Evolutionary conservation across 2,888 invertebrate genomes (phyloP).

Genomic region (Tolmerus cingulatus): DNA sequence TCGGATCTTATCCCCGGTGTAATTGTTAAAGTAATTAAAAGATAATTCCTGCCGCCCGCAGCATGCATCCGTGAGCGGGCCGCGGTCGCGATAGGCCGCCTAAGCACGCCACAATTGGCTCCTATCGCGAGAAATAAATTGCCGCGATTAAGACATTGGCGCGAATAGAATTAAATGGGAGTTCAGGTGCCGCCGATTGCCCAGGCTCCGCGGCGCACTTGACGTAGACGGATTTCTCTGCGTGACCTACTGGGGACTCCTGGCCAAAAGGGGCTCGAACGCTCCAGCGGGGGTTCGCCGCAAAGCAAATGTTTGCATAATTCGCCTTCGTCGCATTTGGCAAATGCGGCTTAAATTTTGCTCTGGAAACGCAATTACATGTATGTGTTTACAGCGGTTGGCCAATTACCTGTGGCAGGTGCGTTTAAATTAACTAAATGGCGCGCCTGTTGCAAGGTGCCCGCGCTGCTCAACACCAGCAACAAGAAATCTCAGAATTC

Average conservation of each 20-base stretch:
- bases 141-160: constrained; percentile 29
- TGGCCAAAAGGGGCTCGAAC: not conserved
- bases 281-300: not conserved
- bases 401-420: constrained; percentile 22
- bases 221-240: constrained; percentile 19
- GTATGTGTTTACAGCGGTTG: not conserved
- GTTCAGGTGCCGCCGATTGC: constrained; percentile 11
- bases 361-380: not conserved
- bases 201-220: not conserved
- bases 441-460: not conserved
- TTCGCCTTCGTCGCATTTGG: not conserved
- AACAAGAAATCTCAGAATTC: not conserved
- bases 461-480: not conserved
- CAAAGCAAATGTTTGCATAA: constrained; percentile 17
- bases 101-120: not conserved
- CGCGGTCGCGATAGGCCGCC: not conserved
- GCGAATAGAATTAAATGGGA: constrained; percentile 31
- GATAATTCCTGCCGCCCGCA: constrained; percentile 19
- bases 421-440: constrained; percentile 1
- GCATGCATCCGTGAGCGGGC: not conserved
- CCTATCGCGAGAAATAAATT: constrained; percentile 28
- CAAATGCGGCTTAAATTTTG: constrained; percentile 8
- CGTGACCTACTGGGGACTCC: constrained; percentile 18
- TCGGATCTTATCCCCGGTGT: constrained; percentile 11
- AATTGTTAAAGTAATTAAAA: constrained; percentile 37